A percentile compares a stretch with the other conserved stretches of the same genome.
Evolutionary conservation across 2,797 vertebrate species (phyloP).

Genomic region (Fistularia tabacaria): DNA sequence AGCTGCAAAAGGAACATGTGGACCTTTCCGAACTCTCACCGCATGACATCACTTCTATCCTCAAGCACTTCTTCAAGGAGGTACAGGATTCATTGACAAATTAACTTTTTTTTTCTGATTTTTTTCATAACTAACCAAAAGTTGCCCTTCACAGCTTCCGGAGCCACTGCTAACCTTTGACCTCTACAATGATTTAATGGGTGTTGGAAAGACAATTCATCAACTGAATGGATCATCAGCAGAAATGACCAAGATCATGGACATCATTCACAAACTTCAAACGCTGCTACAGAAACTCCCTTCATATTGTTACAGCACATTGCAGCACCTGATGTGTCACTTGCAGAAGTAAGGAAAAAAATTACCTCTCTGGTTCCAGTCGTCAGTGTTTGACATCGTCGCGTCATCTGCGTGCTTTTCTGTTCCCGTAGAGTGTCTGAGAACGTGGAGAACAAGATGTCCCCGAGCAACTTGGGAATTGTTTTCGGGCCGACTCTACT

Average conservation of each 20-base stretch:
- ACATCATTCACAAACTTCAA: conserved; percentile 53
- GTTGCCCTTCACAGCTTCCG: conserved; percentile 76
- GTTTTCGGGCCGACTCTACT: conserved; percentile 91
- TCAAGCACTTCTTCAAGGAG: conserved; percentile 94
- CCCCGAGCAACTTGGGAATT: conserved; percentile 88
- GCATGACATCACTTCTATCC: conserved; percentile 86
- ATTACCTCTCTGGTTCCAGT: background rate
- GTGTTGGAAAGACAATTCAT: conserved; percentile 79
- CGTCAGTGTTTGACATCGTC: background rate
- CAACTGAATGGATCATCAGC: conserved; percentile 57
- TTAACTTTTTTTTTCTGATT: background rate
- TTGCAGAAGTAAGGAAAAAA: conserved; percentile 74
- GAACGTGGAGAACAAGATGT: conserved; percentile 90
- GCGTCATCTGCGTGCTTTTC: background rate
- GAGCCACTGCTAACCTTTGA: conserved; percentile 84
- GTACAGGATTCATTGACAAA: conserved; percentile 56
- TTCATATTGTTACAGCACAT: conserved; percentile 79
- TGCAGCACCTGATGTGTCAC: conserved; percentile 82
- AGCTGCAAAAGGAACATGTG: conserved; percentile 81
- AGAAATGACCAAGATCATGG: conserved; percentile 48
- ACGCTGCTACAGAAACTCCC: conserved; percentile 70
- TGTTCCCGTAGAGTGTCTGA: conserved; percentile 81
- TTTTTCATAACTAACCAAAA: background rate
- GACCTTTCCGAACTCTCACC: conserved; percentile 89
- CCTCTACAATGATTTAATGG: conserved; percentile 82